These are phyloP conservation scores for Drosophila imparisetae DNA, from an alignment of 2,888 invertebrate genomes.

Conservation along the genomic window DNA sequence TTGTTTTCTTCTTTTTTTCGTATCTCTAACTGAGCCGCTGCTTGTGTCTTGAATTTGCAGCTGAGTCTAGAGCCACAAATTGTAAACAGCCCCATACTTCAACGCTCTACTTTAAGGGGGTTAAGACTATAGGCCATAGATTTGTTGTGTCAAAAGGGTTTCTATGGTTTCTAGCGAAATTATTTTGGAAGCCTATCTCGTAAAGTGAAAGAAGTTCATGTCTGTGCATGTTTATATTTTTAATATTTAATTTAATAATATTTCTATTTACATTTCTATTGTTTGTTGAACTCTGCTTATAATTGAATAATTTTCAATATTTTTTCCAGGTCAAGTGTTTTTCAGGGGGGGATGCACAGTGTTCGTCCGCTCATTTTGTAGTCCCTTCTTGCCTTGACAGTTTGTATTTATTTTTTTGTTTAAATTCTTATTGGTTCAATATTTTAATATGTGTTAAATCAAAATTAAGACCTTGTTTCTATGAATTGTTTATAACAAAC, in stretches of 20 bases:
- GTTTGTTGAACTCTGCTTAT: background rate
- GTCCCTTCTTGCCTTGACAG: background rate
- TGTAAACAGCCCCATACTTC: constrained; percentile 21
- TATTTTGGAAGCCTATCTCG: background rate
- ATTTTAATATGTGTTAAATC: no score
- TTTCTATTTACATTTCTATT: background rate
- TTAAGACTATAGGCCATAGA: background rate
- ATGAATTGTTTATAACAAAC: background rate
- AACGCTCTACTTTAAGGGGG: background rate
- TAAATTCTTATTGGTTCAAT: background rate
- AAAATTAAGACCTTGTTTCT: background rate
- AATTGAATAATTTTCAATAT: background rate
- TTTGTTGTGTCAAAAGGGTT: constrained; percentile 10
- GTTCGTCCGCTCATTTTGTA: background rate
- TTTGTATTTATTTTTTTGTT: background rate
- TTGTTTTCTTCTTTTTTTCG: background rate
- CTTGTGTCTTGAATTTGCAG: constrained; percentile 35
- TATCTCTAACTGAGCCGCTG: constrained; percentile 13
- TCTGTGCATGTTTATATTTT: background rate
- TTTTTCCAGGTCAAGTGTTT: background rate
- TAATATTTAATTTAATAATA: background rate
- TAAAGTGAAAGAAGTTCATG: background rate
- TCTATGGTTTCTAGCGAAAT: background rate
- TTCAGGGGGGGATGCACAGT: background rate
- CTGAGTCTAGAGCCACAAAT: constrained; percentile 36